phyloP scores from a whole-genome alignment of 2,888 invertebrate species.

The Argyresthia goedartella region DNA sequence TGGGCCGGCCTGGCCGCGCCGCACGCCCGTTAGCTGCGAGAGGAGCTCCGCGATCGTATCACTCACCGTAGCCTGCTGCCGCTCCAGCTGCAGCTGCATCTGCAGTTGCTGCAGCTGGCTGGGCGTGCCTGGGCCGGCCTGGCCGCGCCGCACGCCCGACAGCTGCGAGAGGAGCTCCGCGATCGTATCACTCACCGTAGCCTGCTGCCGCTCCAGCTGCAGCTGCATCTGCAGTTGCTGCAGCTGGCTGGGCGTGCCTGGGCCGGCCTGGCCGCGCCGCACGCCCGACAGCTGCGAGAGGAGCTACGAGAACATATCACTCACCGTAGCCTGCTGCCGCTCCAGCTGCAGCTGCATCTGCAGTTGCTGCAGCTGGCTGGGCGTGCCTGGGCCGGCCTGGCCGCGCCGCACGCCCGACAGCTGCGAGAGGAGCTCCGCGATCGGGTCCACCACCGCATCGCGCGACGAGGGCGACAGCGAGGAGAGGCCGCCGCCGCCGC shows the following conservation, averaged over 20 bases:
- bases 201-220: conserved; percentile 23
- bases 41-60: too few species aligned
- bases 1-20: too few species aligned
- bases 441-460: conserved; percentile 96
- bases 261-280: too few species aligned
- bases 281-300: too few species aligned
- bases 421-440: conserved; percentile 95
- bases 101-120: too few species aligned
- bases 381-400: conserved; percentile 69
- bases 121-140: background rate
- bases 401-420: conserved; percentile 91
- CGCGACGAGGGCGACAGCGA: conserved; percentile 90
- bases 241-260: background rate
- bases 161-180: too few species aligned
- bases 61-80: too few species aligned
- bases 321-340: conserved; percentile 84
- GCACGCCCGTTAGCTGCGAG: too few species aligned
- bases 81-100: too few species aligned
- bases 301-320: conserved; percentile 96
- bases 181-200: background rate
- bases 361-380: conserved; percentile 90
- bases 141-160: too few species aligned
- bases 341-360: conserved; percentile 96
- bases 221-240: background rate
- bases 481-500: conserved; percentile 87